Evolutionary conservation across 2,797 vertebrate species (phyloP).

Genomic region (Anguilla pacifica): DNA sequence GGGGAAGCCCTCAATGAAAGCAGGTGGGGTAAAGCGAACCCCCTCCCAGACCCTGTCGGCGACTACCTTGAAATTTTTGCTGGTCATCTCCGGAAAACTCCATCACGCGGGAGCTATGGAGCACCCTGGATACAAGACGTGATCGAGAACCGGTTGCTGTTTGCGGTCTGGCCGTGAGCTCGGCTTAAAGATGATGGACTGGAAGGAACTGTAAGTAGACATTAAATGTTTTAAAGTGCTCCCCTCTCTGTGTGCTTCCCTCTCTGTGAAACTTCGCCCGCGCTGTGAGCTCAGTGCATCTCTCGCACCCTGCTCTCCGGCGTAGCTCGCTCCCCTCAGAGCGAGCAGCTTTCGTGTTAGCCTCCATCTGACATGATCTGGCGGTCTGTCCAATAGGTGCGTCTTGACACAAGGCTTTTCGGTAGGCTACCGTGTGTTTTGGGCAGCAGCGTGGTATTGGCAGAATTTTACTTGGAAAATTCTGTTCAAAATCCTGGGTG

Average conservation of each 20-base stretch:
- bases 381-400: neutral
- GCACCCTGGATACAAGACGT: slow-evolving; percentile 19
- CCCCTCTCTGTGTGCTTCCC: slow-evolving; percentile 17
- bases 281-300: slow-evolving; percentile 26
- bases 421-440: neutral
- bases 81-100: neutral
- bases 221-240: slow-evolving; percentile 5
- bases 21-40: slow-evolving; percentile 24
- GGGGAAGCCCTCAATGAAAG: slow-evolving; percentile 33
- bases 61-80: neutral
- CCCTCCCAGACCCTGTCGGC: neutral
- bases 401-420: neutral
- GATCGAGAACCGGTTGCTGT: slow-evolving; percentile 32
- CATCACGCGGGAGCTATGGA: slow-evolving; percentile 32
- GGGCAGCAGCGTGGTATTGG: neutral
- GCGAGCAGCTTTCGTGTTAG: neutral
- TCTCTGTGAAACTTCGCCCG: slow-evolving; percentile 32
- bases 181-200: slow-evolving; percentile 40
- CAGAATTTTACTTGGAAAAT: neutral
- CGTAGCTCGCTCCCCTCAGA: neutral
- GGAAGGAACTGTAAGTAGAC: slow-evolving; percentile 38
- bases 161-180: slow-evolving; percentile 28
- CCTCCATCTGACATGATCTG: neutral
- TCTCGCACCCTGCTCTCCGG: neutral
- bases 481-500: neutral